phyloP scores from a whole-genome alignment of 2,888 invertebrate species.

The Glaucopsyche alexis region DNA sequence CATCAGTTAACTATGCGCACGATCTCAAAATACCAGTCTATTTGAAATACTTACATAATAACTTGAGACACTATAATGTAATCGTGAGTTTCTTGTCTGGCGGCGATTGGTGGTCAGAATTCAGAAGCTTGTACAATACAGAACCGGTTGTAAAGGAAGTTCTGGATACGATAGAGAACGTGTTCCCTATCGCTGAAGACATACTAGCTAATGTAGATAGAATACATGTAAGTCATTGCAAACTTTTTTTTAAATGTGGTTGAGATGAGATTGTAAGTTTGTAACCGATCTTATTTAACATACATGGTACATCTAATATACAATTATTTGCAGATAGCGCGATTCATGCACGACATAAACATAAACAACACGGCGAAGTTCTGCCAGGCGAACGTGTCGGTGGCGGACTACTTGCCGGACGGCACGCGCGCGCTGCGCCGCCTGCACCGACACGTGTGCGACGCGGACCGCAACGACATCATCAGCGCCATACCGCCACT shows the following conservation, averaged over 20 bases:
- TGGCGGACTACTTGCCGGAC: slow-evolving; percentile 69
- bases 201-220: slow-evolving; percentile 63
- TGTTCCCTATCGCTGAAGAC: slow-evolving; percentile 60
- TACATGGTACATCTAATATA: slow-evolving; percentile 14
- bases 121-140: slow-evolving; percentile 51
- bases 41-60: slow-evolving; percentile 64
- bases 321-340: slow-evolving; percentile 55
- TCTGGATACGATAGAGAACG: slow-evolving; percentile 57
- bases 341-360: slow-evolving; percentile 63
- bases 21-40: slow-evolving; percentile 63
- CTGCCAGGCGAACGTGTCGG: slow-evolving; percentile 54
- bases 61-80: slow-evolving; percentile 58
- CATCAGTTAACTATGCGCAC: slow-evolving; percentile 58
- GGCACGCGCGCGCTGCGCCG: slow-evolving; percentile 49
- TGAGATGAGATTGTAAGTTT: not conserved
- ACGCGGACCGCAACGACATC: slow-evolving; percentile 45
- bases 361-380: slow-evolving; percentile 57
- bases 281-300: not conserved
- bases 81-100: slow-evolving; percentile 62
- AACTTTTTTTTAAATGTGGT: slow-evolving; percentile 2
- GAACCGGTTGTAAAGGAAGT: slow-evolving; percentile 56
- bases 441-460: slow-evolving; percentile 55
- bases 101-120: slow-evolving; percentile 64
- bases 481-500: slow-evolving; percentile 61
- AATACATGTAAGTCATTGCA: slow-evolving; percentile 61